Conservation (phyloP, 2,888 invertebrate species). For the Leptogaster cylindrica region DNA sequence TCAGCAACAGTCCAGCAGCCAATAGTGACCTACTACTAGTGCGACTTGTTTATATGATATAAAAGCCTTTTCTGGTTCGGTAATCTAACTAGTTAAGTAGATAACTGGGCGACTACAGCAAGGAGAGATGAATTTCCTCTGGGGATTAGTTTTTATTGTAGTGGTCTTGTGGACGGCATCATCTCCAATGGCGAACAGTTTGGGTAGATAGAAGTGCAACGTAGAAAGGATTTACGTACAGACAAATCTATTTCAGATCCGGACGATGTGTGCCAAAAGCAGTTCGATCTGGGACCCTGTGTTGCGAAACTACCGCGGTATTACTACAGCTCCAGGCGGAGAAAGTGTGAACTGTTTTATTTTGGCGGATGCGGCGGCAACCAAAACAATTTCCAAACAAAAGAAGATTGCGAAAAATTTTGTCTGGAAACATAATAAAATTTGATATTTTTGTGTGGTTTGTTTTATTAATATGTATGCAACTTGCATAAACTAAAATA, state of each 20-base stretch:
- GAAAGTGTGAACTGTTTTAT: conserved; percentile 67
- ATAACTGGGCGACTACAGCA: not conserved
- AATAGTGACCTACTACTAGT: not conserved
- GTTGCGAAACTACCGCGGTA: conserved; percentile 76
- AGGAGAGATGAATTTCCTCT: not conserved
- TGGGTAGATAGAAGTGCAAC: not conserved
- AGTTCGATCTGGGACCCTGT: conserved; percentile 75
- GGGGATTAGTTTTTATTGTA: not conserved
- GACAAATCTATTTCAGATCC: conserved; percentile 47
- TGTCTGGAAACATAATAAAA: conserved; percentile 6
- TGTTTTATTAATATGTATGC: no score
- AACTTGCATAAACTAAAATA: no score
- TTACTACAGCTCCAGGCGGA: conserved; percentile 68
- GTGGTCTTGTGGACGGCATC: not conserved
- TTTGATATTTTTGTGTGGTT: conserved; percentile 4
- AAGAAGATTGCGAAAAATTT: conserved; percentile 65
- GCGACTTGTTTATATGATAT: conserved; percentile 12
- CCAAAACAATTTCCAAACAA: conserved; percentile 73
- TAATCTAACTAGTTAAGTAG: not conserved
- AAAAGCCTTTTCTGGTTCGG: conserved; percentile 17
- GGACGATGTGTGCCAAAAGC: conserved; percentile 70
- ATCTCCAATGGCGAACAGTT: not conserved
- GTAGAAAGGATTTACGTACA: not conserved
- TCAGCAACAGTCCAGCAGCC: not conserved
- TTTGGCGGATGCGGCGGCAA: conserved; percentile 80